Percentiles rank a stretch among this genome's conserved stretches.
Evolutionary conservation across 2,113 vertebrate species (phyloP).

Genomic region (Caretta caretta): DNA sequence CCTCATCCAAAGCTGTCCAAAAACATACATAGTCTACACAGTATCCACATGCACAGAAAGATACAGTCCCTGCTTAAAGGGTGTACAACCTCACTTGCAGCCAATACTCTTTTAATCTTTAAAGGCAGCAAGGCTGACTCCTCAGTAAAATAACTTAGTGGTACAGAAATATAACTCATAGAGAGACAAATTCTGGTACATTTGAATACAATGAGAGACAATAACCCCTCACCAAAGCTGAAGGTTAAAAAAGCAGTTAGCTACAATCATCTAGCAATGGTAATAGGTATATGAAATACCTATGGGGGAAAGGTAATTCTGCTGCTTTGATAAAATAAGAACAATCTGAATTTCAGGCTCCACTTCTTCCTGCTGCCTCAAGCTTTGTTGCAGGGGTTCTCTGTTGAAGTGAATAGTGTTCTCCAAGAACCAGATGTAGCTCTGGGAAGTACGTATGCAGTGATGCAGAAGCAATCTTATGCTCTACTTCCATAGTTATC

Average conservation of each 20-base stretch:
- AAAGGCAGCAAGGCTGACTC: neutral
- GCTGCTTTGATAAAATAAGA: conserved; percentile 42
- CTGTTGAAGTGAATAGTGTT: neutral
- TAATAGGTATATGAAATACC: conserved; percentile 30
- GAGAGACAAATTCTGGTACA: neutral
- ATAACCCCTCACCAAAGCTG: neutral
- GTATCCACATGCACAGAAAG: neutral
- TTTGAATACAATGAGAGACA: neutral
- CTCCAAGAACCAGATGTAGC: conserved; percentile 23
- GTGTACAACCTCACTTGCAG: neutral
- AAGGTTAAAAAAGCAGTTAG: neutral
- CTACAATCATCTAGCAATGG: neutral
- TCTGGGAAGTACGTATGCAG: neutral
- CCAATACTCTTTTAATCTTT: neutral
- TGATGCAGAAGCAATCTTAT: conserved; percentile 38
- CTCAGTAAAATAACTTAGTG: neutral
- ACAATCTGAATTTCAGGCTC: conserved; percentile 69
- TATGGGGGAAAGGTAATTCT: conserved; percentile 11
- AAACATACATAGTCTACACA: neutral
- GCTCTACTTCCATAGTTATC: neutral
- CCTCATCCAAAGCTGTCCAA: neutral
- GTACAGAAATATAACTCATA: neutral
- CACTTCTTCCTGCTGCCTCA: conserved; percentile 41
- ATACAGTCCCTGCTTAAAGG: neutral
- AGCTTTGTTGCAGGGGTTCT: conserved; percentile 30